Evolutionary conservation across 2,888 invertebrate species (phyloP), one percentile per base, ranked within the genome.

Genomic region (Melanargia galathea): DNA sequence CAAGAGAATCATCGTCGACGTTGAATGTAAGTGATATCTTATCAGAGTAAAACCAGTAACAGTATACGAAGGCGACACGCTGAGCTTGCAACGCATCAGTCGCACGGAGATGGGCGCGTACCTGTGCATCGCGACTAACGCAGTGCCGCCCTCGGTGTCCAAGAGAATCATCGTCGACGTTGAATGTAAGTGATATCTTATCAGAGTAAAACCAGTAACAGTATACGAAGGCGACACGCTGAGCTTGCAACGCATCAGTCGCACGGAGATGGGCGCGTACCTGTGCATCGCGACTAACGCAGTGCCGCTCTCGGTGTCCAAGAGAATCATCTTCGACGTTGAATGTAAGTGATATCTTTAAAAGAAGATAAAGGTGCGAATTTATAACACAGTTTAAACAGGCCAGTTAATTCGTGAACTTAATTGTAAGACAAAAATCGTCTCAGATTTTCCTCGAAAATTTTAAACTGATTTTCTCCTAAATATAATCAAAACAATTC

Each of bases 151-250:
- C 58, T 97, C 97, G 43, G 97, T 97, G 80, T 97, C 97, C 87
- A 97, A 97, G 90, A 93, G 97, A 82, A 97, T 97, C 91, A 97
- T 96, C 78, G 95, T 97, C 63, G 97, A 97, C 82, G 97, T 97
- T 69, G 97, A 97, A 92, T 97, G 97, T 97, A 83, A 95, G 95
- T 81, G 3, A 7, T 2, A 2, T 5, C 3, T 4, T 26, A 26
- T 4, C 20, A 13, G 4, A 4, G n/a, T n/a, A n/a, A n/a, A n/a
- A 4, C 24, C 24, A 26, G 24, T 45, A 11, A 46, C 94, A 68
- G 95, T 95, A 71, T 96, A 95, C 86, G 96, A 97, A 75, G 97
- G 97, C 20, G 96, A 97, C 80, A 94, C 96, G 70, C 92, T 97
- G 80, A 96, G 96, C 81, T 91, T 97, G 81, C 95, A 96, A 79